A percentile compares a stretch with the other conserved stretches of the same genome.
Evolutionary conservation across 2,797 vertebrate genomes (phyloP).

Genomic region (Rhinichthys osculus): DNA sequence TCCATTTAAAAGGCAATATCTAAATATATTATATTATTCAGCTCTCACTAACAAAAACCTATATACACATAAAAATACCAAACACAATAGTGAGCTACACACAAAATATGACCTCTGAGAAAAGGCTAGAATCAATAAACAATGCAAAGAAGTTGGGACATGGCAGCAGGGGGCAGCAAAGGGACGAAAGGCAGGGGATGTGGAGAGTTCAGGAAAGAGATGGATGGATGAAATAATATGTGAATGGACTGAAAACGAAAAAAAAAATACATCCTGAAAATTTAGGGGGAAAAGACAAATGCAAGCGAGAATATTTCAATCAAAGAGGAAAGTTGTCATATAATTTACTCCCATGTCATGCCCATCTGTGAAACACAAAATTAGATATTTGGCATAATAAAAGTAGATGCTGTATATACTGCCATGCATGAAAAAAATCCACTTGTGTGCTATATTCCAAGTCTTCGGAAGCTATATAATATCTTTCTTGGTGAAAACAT

Average conservation of each 20-base stretch:
- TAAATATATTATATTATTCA: neutral
- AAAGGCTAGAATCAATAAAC: constrained; percentile 1
- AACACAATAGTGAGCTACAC: neutral
- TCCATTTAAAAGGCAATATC: neutral
- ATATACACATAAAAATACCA: neutral
- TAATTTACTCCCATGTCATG: neutral
- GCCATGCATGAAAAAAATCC: neutral
- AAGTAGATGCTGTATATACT: neutral
- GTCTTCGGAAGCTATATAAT: neutral
- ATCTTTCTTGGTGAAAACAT: neutral
- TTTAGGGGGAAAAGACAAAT: neutral
- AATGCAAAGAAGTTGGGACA: constrained; percentile 30
- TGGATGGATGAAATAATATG: constrained; percentile 32
- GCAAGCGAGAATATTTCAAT: neutral
- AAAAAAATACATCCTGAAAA: constrained; percentile 47
- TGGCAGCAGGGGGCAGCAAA: constrained; percentile 63
- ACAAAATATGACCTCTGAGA: constrained; percentile 9
- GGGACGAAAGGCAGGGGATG: constrained; percentile 34
- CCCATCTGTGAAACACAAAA: neutral
- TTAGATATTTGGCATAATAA: neutral
- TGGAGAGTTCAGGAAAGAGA: constrained; percentile 16
- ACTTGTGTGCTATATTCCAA: neutral
- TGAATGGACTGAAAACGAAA: constrained; percentile 44
- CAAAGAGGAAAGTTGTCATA: neutral
- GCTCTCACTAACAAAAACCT: neutral